Conservation (phyloP, 2,797 vertebrate species). For the Diglossa cyanea region DNA sequence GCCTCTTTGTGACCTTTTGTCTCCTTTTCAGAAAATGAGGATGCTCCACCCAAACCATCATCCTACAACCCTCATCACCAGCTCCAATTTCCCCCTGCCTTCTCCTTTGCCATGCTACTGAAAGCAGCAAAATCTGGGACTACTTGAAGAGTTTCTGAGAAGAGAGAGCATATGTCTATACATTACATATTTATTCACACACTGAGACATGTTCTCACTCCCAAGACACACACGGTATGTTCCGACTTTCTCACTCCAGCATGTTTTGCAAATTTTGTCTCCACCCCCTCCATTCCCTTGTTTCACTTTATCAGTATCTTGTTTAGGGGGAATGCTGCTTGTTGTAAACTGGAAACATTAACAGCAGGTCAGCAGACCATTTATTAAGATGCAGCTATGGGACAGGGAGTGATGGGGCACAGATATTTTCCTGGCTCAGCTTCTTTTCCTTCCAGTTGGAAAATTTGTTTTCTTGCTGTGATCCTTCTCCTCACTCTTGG, state of each 20-base stretch:
- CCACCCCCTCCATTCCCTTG: conserved; percentile 29
- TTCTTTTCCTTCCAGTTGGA: conserved; percentile 22
- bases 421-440: background rate
- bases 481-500: conserved; percentile 33
- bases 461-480: conserved; percentile 60
- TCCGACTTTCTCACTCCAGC: conserved; percentile 59
- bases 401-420: background rate
- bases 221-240: conserved; percentile 47
- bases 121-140: conserved; percentile 13
- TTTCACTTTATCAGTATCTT: conserved; percentile 32
- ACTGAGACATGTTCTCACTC: conserved; percentile 52
- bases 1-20: background rate
- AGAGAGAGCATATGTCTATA: conserved; percentile 45
- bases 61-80: background rate
- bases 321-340: conserved; percentile 37
- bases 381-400: conserved; percentile 25
- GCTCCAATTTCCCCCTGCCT: background rate
- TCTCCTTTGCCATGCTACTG: background rate
- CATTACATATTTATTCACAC: conserved; percentile 64
- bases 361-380: conserved; percentile 49
- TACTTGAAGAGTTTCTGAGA: background rate
- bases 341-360: conserved; percentile 12
- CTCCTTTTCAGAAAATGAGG: background rate
- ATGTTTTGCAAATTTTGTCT: conserved; percentile 59
- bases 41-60: background rate